These are phyloP conservation scores for Dusona sp. DNA, from an alignment of 2,888 invertebrate genomes.

Conservation along the genomic window DNA sequence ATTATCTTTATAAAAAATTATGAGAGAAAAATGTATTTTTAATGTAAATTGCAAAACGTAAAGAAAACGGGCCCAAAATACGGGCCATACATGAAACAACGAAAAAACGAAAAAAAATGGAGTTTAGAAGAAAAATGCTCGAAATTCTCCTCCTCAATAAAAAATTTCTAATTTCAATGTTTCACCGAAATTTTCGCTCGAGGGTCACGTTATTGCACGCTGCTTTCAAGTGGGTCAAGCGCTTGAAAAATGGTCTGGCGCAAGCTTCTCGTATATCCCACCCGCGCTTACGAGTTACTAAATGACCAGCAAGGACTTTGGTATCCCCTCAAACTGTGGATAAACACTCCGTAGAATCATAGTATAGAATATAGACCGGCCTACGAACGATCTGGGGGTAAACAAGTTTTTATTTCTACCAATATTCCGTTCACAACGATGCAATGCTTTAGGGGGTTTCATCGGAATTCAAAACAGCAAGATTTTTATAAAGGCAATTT, in stretches of 20 bases:
- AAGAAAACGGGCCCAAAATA: no score
- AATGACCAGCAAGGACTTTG: constrained; percentile 16
- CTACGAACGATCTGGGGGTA: not conserved
- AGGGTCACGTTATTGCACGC: constrained; percentile 17
- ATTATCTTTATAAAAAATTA: no score
- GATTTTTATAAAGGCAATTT: not conserved
- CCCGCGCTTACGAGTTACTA: constrained; percentile 4
- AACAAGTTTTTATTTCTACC: not conserved
- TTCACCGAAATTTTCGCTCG: constrained; percentile 41
- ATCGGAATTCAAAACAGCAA: not conserved
- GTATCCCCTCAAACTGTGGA: not conserved
- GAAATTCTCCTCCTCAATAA: not conserved
- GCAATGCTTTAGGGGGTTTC: not conserved
- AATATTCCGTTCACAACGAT: not conserved
- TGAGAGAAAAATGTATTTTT: no score
- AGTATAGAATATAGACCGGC: not conserved
- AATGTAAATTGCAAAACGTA: no score
- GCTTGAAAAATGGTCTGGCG: constrained; percentile 58
- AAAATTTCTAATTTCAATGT: constrained; percentile 61
- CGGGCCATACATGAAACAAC: no score
- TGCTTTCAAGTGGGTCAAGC: constrained; percentile 62
- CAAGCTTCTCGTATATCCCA: constrained; percentile 47
- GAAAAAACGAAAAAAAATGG: not conserved
- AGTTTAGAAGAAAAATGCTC: not conserved
- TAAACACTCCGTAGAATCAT: not conserved